Evolutionary conservation across 2,888 invertebrate genomes (phyloP), one percentile per base, ranked within the genome.

Genomic region (Chloromyia formosa): DNA sequence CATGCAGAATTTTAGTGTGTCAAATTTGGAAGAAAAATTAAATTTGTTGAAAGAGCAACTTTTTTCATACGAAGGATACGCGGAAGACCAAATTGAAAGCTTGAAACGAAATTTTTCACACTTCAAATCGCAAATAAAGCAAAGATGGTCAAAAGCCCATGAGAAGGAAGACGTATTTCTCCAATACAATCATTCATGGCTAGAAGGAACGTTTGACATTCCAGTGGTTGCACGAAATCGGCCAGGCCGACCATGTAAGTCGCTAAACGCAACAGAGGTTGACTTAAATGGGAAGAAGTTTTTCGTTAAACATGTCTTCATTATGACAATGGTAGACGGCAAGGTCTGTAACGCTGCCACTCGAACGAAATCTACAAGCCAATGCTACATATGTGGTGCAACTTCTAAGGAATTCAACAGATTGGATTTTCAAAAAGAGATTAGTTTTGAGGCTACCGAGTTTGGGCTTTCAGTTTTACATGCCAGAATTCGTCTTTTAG

Each of bases 321-420:
- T 4, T 35, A 35, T 35, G 27, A 81, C 82, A n/a, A 82, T 81
- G 81, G 78, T 82, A 3, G 82, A 82, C 75, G 81, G 77, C 0
- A 83, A 82, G 76, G 80, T 82, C 0, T 82, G 80, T 73, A 81
- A 83, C 79, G 81, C 81, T 71, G 79, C 79, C 1, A 81, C 81
- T 27, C 75, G 80, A 27, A 82, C 81, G 9, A 73, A 75, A 54
- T 82, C 80, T 12, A 79, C 81, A 18, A 80, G 79, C 79, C 2
- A 10, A 12, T n/a, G 49, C 12, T 49, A 49, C 16, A 7, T 49
- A 3, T 49, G 49, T 49, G 49, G 73, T 78, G 80, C 76, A 64
- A 84, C 82, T 27, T 81, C 82, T 10, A 82, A 81, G 77, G 77
- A 81, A 61, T 82, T 82, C 72, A 83, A 82, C 74, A 74, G 80